Percentiles rank a stretch among this genome's conserved stretches.
phyloP scores from a whole-genome alignment of 2,888 invertebrate species.

The Adineta ricciae region DNA sequence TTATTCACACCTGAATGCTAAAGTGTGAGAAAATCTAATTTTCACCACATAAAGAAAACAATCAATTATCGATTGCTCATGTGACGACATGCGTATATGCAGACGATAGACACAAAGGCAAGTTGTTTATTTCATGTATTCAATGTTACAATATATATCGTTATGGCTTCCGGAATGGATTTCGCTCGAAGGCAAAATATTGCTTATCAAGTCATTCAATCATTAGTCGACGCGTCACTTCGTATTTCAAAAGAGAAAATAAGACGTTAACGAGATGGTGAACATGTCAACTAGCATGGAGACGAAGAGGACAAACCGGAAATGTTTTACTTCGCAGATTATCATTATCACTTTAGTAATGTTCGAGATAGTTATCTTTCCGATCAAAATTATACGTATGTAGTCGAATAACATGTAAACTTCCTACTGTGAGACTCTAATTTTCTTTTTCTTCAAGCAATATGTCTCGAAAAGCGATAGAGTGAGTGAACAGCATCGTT shows the following conservation, averaged over 20 bases:
- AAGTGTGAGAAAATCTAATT: background rate
- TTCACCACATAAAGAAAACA: background rate
- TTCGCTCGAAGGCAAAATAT: background rate
- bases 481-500: background rate
- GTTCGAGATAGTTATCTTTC: background rate
- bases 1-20: background rate
- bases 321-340: background rate
- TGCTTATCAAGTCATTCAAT: constrained; percentile 13
- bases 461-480: background rate
- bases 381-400: background rate
- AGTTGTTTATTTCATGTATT: background rate
- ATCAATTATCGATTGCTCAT: background rate
- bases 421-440: background rate
- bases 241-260: background rate
- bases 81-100: background rate
- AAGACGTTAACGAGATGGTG: background rate
- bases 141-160: background rate
- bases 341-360: background rate
- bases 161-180: background rate
- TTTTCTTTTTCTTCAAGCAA: background rate
- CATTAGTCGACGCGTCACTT: background rate
- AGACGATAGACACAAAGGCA: background rate
- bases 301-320: background rate
- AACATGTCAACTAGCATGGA: background rate
- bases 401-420: background rate